Evolutionary conservation across 37 sponge, comb jelly and placozoan species (phyloP).

Genomic region (Spongia lamella): DNA sequence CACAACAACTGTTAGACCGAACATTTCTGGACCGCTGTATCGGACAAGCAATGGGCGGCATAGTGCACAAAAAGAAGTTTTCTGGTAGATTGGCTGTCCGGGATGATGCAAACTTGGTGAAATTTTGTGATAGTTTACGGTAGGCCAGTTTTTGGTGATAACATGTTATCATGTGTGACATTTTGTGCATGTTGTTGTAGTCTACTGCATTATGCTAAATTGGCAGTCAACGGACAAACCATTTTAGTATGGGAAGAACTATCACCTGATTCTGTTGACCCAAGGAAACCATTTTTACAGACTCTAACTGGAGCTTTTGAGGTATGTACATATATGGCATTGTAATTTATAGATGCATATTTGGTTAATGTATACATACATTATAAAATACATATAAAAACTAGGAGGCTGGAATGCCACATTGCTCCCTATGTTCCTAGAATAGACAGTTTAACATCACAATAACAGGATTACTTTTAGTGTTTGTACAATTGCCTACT

Average conservation of each 20-base stretch:
- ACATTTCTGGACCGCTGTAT: constrained; percentile 51
- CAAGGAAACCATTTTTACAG: too few relatives aligned
- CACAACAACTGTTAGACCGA: constrained; percentile 24
- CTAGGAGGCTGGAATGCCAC: too few relatives aligned
- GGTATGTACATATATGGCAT: too few relatives aligned
- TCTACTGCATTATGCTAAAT: constrained; percentile 45
- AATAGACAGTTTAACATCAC: too few relatives aligned
- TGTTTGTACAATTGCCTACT: too few relatives aligned
- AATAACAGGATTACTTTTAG: too few relatives aligned
- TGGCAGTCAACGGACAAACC: constrained; percentile 10
- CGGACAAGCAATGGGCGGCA: constrained; percentile 54
- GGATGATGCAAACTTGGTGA: constrained; percentile 40
- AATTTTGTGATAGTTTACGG: constrained; percentile 50
- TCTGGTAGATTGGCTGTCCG: constrained; percentile 31
- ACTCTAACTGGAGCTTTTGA: too few relatives aligned
- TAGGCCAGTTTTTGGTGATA: neutral
- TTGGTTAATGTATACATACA: too few relatives aligned
- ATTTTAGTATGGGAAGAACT: constrained; percentile 23
- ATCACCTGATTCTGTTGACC: too few relatives aligned
- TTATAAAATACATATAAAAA: too few relatives aligned
- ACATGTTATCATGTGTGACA: neutral
- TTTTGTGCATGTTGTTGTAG: neutral
- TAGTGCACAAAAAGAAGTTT: constrained; percentile 41
- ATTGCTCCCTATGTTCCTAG: too few relatives aligned
- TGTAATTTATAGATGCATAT: too few relatives aligned